A percentile compares a stretch with the other conserved stretches of the same genome.
These are phyloP conservation scores for Polietes domitor DNA, from an alignment of 2,888 invertebrate species.

Conservation along the genomic window DNA sequence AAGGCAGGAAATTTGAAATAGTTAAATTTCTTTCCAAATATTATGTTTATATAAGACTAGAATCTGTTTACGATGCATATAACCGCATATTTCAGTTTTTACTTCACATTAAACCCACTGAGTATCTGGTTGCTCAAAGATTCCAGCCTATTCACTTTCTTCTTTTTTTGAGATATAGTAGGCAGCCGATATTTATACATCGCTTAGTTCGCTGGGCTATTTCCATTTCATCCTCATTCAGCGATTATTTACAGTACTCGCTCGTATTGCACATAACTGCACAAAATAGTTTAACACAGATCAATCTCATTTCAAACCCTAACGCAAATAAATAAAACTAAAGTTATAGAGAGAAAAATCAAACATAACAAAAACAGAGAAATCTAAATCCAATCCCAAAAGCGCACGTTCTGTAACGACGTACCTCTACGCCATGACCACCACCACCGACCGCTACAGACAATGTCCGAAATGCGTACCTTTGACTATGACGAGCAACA, in stretches of 20 bases:
- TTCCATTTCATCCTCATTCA: background rate
- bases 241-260: background rate
- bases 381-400: conserved; percentile 43
- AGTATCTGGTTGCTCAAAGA: too few species aligned
- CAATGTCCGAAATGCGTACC: conserved; percentile 54
- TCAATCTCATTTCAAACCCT: conserved; percentile 52
- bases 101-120: too few species aligned
- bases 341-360: background rate
- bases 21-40: too few species aligned
- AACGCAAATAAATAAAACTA: conserved; percentile 57
- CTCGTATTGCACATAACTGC: conserved; percentile 61
- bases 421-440: background rate
- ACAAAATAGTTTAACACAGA: conserved; percentile 60
- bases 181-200: background rate
- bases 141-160: too few species aligned
- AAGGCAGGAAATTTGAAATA: too few species aligned
- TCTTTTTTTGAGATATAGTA: too few species aligned
- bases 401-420: conserved; percentile 57
- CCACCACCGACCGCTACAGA: too few species aligned
- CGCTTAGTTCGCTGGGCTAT: background rate
- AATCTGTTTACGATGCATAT: too few species aligned
- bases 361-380: background rate
- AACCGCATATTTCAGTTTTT: too few species aligned
- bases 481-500: background rate
- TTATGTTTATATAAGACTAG: too few species aligned